Conservation (phyloP, 2,113 vertebrate genomes). For the Urocynchramus pylzowi region DNA sequence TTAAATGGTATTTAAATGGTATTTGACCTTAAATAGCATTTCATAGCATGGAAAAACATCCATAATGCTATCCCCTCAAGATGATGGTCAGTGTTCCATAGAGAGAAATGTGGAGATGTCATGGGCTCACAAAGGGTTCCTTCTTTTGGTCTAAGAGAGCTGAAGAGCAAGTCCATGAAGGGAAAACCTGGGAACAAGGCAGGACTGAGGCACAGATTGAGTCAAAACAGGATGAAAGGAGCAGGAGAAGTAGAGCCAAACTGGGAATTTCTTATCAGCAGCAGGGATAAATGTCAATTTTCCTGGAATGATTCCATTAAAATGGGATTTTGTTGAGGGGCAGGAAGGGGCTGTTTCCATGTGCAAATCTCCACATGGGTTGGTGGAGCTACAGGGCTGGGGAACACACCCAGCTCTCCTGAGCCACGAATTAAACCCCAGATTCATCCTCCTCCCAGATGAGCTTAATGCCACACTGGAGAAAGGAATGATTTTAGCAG, state of each 20-base stretch:
- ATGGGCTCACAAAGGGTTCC: background rate
- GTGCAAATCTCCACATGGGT: fast-evolving
- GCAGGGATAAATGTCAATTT: background rate
- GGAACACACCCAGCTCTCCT: background rate
- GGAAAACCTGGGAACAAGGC: no score
- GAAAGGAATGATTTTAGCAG: background rate
- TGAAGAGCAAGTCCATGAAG: background rate
- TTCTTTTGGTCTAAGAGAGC: no score
- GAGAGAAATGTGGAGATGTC: background rate
- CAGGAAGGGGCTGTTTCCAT: fast-evolving
- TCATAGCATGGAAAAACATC: fast-evolving
- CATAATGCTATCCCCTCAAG: fast-evolving
- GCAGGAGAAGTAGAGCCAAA: background rate
- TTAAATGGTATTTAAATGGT: background rate
- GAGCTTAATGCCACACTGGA: background rate
- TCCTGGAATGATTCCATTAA: background rate
- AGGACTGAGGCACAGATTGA: fast-evolving
- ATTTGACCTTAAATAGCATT: background rate
- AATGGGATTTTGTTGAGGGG: background rate
- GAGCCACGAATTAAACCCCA: background rate
- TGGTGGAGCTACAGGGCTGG: background rate
- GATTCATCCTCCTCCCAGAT: fast-evolving
- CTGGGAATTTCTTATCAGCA: background rate
- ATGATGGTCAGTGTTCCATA: fast-evolving
- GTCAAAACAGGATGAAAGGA: background rate